Base-by-base conservation (phyloP, 2,113 vertebrate species). In the Spermophilus dauricus region DNA sequence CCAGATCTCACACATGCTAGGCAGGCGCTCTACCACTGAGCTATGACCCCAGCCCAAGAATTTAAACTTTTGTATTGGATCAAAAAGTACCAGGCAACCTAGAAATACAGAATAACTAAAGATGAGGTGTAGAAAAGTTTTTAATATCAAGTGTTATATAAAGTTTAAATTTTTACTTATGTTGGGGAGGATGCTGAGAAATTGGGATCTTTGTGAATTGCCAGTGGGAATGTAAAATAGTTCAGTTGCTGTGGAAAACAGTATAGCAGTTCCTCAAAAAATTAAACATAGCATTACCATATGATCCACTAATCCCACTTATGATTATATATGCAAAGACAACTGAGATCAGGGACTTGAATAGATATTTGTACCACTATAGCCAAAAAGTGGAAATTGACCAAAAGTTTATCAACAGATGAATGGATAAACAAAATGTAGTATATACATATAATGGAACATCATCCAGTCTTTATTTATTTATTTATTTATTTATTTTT, bases 81-180 rank as follows among this genome's bases (percentile, higher is more conserved):
- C 48, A 51, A 51, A 85, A 93, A 83, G 37, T 39, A 84, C 53
- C 26, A 84, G 67, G 63, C 34, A n/a, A 83, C 28, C 34, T 80
- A 88, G 34, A 91, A 97, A 92, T 87, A 42, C 16, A 86, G 26
- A 75, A 82, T 37, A 96, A 84, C 70, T 22, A 80, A 89, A 76
- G 24, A 65, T 17, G 12, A 92, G 8, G 20, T 42, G 10, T 91
- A 91, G 26, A 85, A 82, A 92, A 53, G 0, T 34, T 78, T 45
- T 92, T 53, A 82, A 30, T 86, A 89, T 86, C 17, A 45, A 96
- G 32, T 65, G 3, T 69, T 93, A 82, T 39, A 69, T 91, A 91
- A 95, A 85, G 30, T 61, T 91, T 94, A 72, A 94, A 37, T 4
- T 39, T 89, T 81, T 72, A 65, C 81, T 90, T 70, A 85, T 56